phyloP scores from a whole-genome alignment of 2,113 vertebrate genomes.

The Mesoclemmys tuberculata region DNA sequence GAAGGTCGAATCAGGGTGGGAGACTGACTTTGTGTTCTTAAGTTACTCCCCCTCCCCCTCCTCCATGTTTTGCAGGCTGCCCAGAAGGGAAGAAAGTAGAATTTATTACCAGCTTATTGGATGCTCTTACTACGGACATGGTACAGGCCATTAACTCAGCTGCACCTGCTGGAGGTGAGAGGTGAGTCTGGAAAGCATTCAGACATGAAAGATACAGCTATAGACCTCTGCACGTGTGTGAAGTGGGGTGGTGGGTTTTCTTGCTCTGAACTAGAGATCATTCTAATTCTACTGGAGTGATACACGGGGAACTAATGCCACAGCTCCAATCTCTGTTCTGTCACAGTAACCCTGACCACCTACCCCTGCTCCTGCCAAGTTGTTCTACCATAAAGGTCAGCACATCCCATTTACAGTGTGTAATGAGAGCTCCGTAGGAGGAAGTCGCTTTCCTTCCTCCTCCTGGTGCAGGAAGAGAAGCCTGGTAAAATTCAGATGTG shows the following conservation, averaged over 20 bases:
- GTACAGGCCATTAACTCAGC: conserved; percentile 98
- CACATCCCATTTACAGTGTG: conserved; percentile 64
- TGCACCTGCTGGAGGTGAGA: conserved; percentile 93
- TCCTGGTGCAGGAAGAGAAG: conserved; percentile 47
- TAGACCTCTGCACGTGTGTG: not conserved
- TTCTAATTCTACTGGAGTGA: not conserved
- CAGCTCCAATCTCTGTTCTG: not conserved
- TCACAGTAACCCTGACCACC: not conserved
- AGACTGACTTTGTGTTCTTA: not conserved
- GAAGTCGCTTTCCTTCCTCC: conserved; percentile 68
- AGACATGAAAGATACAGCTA: not conserved
- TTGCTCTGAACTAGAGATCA: not conserved
- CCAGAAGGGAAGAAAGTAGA: conserved; percentile 97
- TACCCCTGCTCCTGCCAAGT: conserved; percentile 2
- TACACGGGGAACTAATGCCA: conserved; percentile 17
- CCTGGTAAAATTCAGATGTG: conserved; percentile 71
- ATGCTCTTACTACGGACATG: conserved; percentile 99
- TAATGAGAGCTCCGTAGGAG: conserved; percentile 66
- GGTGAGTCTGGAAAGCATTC: conserved; percentile 83
- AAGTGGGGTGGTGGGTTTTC: not conserved
- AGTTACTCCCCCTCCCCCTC: conserved; percentile 12
- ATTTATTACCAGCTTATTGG: conserved; percentile 97
- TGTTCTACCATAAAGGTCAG: conserved; percentile 56
- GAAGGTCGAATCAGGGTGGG: not conserved
- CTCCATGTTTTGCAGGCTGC: conserved; percentile 85